Evolutionary conservation across 2,113 vertebrate species (phyloP).

Genomic region (Seriola dumerili): DNA sequence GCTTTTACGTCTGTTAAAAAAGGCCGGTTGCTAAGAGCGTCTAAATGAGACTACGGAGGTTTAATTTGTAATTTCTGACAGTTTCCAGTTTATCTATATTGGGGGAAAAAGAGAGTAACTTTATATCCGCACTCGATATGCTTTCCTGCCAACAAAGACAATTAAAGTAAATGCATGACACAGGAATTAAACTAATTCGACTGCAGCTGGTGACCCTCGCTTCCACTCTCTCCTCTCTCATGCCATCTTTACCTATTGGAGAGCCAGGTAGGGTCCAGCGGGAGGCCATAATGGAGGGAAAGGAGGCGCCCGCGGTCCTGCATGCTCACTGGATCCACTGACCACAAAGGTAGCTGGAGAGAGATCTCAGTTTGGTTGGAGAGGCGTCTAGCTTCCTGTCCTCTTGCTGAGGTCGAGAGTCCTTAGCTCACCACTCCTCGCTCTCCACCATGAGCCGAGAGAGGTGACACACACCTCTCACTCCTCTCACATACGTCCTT

Average conservation of each 20-base stretch:
- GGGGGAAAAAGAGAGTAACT: not conserved
- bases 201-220: not conserved
- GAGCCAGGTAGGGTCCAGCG: conserved; percentile 68
- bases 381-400: conserved; percentile 2
- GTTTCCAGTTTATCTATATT: too few relatives aligned
- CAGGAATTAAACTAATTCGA: not conserved
- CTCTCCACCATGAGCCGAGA: conserved; percentile 13
- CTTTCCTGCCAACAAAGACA: not conserved
- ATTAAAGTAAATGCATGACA: not conserved
- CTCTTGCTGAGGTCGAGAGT: conserved; percentile 24
- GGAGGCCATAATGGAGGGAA: conserved; percentile 49
- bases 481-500: conserved; percentile 5
- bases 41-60: too few relatives aligned
- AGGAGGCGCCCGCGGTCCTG: conserved; percentile 37
- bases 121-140: not conserved
- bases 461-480: not conserved
- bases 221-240: not conserved
- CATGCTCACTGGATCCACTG: conserved; percentile 47
- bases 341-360: not conserved
- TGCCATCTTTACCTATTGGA: conserved; percentile 55
- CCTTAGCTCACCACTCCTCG: conserved; percentile 30
- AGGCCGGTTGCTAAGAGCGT: too few relatives aligned
- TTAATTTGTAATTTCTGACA: too few relatives aligned
- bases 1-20: too few relatives aligned
- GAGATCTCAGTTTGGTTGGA: conserved; percentile 10